Evolutionary conservation across 2,113 vertebrate species (phyloP), one percentile per base, ranked within the genome.

Genomic region (Acrocephalus kingi): DNA sequence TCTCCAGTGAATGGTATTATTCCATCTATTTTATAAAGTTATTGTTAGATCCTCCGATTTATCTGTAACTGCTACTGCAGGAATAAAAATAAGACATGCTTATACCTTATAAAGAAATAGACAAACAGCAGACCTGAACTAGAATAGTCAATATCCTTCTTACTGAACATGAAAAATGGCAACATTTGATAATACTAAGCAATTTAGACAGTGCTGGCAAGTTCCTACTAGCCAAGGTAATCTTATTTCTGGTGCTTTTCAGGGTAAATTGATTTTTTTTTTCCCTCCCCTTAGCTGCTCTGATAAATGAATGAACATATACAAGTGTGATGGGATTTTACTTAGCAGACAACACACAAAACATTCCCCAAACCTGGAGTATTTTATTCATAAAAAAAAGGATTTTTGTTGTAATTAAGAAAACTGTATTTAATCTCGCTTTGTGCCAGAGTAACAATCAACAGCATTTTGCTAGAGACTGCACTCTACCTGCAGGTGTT

Each of bases 401-500:
- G 86, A 96, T 97, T 98, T 98, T 95, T 97, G 58, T 84, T 95
- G 95, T 97, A 98, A 98, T 98, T 98, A 98, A 97, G 92, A 82
- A 96, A 97, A 95, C 90, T 94, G 73, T 97, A 97, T 97, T 95
- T 97, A 97, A 97, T 92, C 92, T 96, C 71, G 77, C 89, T 93
- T 96, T 97, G 85, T 91, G 84, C 82, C 95, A 97, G 84, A 63
- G 41, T 95, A 96, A 89, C 90, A 96, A 98, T 97, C 98, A 98
- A 97, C 92, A 97, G 91, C 89, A 74, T 90, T 97, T 97, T 97
- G 89, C 91, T 96, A 69, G 95, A 97, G 96, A 93, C 95, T 97
- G 95, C 94, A 98, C 96, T 98, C 95, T 91, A 97, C 91, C 96
- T 97, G 96, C 96, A 98, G 93, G 97, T 97, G 97, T 96, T 96